Evolutionary conservation across 2,888 invertebrate species (phyloP).

Genomic region (Agonopterix alstromeriana): DNA sequence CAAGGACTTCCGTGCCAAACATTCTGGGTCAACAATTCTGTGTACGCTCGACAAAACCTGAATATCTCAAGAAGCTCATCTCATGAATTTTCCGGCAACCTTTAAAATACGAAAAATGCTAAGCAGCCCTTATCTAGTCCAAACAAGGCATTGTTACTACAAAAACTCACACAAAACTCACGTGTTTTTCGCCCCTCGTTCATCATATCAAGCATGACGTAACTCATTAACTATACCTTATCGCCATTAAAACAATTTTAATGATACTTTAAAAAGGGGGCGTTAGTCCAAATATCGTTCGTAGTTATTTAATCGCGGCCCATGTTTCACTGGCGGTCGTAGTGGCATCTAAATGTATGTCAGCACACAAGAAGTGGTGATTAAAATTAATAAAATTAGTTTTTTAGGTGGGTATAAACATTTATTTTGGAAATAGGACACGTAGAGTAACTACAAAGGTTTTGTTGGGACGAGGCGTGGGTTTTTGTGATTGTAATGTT

Average conservation of each 20-base stretch:
- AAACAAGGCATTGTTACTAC: slow-evolving; percentile 3
- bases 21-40: no score
- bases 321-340: slow-evolving; percentile 44
- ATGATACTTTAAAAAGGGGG: slow-evolving; percentile 65
- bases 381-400: slow-evolving; percentile 75
- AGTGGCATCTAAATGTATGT: slow-evolving; percentile 55
- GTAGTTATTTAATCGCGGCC: slow-evolving; percentile 54
- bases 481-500: not conserved
- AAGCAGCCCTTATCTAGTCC: slow-evolving; percentile 4
- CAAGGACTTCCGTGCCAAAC: no score
- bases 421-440: slow-evolving; percentile 27
- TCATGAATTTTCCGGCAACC: slow-evolving; percentile 2
- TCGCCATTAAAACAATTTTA: slow-evolving; percentile 54
- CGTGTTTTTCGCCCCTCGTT: slow-evolving; percentile 26
- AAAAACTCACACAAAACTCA: slow-evolving; percentile 19
- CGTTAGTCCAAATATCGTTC: slow-evolving; percentile 33
- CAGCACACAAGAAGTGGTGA: slow-evolving; percentile 62
- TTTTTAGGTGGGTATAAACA: slow-evolving; percentile 25
- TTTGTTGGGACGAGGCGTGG: no score
- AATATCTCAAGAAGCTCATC: not conserved
- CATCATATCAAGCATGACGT: slow-evolving; percentile 43
- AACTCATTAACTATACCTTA: slow-evolving; percentile 67
- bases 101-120: not conserved
- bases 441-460: not conserved
- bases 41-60: no score